Evolutionary conservation across 1,140 invertebrate genomes (phyloP).

Genomic region (Tetramorium parvispinum): DNA sequence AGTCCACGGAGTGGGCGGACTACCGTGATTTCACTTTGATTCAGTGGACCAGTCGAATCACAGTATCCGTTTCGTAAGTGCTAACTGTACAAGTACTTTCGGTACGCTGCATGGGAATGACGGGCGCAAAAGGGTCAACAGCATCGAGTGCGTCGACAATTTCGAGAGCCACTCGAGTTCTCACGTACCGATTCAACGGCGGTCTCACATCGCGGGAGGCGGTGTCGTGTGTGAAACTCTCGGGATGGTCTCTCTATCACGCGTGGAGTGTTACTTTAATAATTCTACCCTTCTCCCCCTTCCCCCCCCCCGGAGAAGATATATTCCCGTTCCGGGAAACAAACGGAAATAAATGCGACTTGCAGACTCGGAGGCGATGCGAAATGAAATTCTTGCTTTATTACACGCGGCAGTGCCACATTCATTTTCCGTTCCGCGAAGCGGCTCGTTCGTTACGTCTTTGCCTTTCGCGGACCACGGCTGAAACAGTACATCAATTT

Average conservation of each 20-base stretch:
- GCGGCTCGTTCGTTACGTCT: slow-evolving; percentile 22
- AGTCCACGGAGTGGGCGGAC: neutral
- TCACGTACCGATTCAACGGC: slow-evolving; percentile 66
- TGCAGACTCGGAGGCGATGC: neutral
- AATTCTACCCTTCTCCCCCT: neutral
- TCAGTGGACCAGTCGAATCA: neutral
- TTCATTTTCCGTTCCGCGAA: slow-evolving; percentile 26
- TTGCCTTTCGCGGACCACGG: slow-evolving; percentile 25
- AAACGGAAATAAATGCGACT: slow-evolving; percentile 25
- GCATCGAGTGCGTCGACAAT: slow-evolving; percentile 68
- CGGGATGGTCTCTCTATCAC: slow-evolving; percentile 40
- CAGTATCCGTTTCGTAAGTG: slow-evolving; percentile 35
- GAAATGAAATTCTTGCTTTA: slow-evolving; percentile 32
- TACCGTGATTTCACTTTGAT: neutral
- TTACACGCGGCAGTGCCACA: neutral
- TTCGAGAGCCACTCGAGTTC: slow-evolving; percentile 75
- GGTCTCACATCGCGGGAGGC: slow-evolving; percentile 6
- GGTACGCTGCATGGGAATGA: slow-evolving; percentile 63
- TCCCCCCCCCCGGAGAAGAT: neutral
- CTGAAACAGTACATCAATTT: slow-evolving; percentile 38
- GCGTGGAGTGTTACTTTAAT: slow-evolving; percentile 35
- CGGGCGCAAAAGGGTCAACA: slow-evolving; percentile 56
- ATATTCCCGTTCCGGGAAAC: slow-evolving; percentile 30
- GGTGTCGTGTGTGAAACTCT: slow-evolving; percentile 27
- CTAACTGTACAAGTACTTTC: slow-evolving; percentile 22